Conservation (phyloP, 2,888 invertebrate species). For the Drepanosiphum platanoidis region DNA sequence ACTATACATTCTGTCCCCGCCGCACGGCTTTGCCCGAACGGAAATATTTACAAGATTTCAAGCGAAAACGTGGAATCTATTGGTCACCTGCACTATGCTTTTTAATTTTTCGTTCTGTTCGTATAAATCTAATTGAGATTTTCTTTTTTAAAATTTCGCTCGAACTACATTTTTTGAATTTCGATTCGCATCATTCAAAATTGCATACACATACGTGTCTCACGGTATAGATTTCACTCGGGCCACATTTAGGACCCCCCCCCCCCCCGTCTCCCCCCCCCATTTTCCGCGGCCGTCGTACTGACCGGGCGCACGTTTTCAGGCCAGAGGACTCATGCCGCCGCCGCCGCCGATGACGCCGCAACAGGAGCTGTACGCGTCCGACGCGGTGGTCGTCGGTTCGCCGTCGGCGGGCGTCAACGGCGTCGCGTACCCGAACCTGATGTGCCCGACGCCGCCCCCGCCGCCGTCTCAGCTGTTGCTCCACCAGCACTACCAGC, state of each 20-base stretch:
- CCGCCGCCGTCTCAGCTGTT: slow-evolving; percentile 6
- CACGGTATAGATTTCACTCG: neutral
- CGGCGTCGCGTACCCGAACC: slow-evolving; percentile 34
- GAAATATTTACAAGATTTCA: too few species aligned
- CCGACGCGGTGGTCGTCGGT: neutral
- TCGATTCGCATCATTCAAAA: too few species aligned
- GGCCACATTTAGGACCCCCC: neutral
- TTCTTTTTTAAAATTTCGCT: too few species aligned
- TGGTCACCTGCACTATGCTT: too few species aligned
- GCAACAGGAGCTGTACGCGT: slow-evolving; percentile 24
- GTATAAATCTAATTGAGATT: too few species aligned
- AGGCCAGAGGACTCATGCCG: slow-evolving; percentile 29
- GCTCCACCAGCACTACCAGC: slow-evolving; percentile 28
- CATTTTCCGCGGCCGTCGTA: neutral
- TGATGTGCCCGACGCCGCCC: slow-evolving; percentile 45
- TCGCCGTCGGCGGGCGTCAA: neutral
- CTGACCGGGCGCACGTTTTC: neutral
- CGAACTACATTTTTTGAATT: too few species aligned
- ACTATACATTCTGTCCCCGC: too few species aligned
- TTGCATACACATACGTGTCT: too few species aligned
- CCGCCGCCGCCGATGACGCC: neutral
- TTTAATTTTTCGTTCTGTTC: too few species aligned
- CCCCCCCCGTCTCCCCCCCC: neutral
- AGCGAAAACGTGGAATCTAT: too few species aligned
- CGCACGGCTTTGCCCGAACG: too few species aligned